Evolutionary conservation across 2,797 vertebrate species (phyloP).

Genomic region (Pampus argenteus): DNA sequence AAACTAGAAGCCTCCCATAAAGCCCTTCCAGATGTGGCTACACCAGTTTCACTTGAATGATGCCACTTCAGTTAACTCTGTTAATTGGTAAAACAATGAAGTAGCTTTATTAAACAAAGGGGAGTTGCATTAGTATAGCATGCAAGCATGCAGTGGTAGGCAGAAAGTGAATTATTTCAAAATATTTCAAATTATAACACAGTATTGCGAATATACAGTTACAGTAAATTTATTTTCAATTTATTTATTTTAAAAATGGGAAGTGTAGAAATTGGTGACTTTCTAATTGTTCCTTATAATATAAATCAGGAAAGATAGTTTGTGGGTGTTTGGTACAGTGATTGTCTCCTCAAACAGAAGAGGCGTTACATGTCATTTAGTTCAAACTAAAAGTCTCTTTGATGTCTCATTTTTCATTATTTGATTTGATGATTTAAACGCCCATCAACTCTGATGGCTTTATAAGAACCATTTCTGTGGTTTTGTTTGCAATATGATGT

Average conservation of each 20-base stretch:
- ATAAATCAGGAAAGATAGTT: too few relatives aligned
- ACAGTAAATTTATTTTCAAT: not conserved
- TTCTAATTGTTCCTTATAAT: not conserved
- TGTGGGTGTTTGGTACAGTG: not conserved
- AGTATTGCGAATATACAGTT: not conserved
- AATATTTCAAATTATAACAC: not conserved
- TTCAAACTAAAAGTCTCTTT: too few relatives aligned
- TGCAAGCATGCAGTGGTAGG: not conserved
- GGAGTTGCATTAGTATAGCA: not conserved
- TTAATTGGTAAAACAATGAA: too few relatives aligned
- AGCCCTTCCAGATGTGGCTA: slow-evolving; percentile 83
- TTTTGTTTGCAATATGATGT: too few relatives aligned
- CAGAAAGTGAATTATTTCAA: not conserved
- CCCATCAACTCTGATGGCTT: too few relatives aligned
- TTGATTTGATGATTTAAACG: too few relatives aligned
- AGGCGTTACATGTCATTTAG: too few relatives aligned
- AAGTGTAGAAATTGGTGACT: not conserved
- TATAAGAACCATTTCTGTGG: too few relatives aligned
- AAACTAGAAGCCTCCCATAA: slow-evolving; percentile 59
- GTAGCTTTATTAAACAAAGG: too few relatives aligned
- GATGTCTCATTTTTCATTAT: too few relatives aligned
- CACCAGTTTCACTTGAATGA: slow-evolving; percentile 57
- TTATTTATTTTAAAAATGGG: too few relatives aligned
- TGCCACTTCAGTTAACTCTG: slow-evolving; percentile 5
- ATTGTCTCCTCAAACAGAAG: too few relatives aligned